Base-by-base conservation (phyloP, 2,113 vertebrate genomes). In the Oryzias melastigma region DNA sequence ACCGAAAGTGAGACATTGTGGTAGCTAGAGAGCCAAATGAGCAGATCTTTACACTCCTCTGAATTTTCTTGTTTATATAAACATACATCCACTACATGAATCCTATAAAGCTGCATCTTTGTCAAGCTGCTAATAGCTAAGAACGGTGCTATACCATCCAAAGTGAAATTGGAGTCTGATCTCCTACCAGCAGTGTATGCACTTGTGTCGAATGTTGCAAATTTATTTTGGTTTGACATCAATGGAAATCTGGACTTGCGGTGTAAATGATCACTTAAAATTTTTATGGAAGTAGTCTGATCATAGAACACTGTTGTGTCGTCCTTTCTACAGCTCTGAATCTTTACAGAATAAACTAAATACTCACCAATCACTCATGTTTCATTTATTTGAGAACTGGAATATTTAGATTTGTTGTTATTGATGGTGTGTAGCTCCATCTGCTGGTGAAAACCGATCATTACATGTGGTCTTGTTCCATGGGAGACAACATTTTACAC, bases 261-360 rank as follows among this genome's bases (percentile, higher is more conserved):
- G 90, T 91, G 89, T 89, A 87, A 63, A 86, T 88, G 87, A 88
- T 90, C 88, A 86, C 89, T 82, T 84, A 45, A 75, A 81, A 83
- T 77, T 90, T 88, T 87, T 88, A 89, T 88, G 88, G 89, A 88
- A 56, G 85, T 89, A 82, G 81, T 89, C 83, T 88, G 90, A 90
- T 90, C 87, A 85, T 89, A 79, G 88, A 89, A 84, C 88, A 90
- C 90, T 88, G 89, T 90, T 90, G 89, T 88, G 85, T 89, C 89
- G 88, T 90, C 84, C 88, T 91, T 91, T 92, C 89, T 91, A 91
- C 87, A 90, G 86, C 90, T 90, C 84, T 87, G 88, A 87, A 89
- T 90, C 89, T 91, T 91, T 91, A 89, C 89, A 91, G 86, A 91
- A 91, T 92, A 91, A 92, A 91, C 87, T 70, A 77, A 90, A 86